Conservation (phyloP, 1,140 invertebrate genomes). For the Trichonephila inaurata region DNA sequence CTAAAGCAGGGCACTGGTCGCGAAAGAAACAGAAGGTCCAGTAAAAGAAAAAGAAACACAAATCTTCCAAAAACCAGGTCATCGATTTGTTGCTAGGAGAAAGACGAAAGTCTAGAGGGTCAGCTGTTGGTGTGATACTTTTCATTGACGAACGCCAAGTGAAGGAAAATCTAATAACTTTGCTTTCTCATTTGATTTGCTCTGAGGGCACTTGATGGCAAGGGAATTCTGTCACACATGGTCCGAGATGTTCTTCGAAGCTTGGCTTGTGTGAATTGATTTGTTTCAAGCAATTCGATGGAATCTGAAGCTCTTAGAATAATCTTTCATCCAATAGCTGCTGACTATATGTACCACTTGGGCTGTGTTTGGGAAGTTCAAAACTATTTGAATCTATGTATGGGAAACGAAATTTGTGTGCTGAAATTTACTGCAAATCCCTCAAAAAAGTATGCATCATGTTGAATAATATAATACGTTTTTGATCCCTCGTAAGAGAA, state of each 20-base stretch:
- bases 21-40: constrained; percentile 11
- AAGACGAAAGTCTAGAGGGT: background rate
- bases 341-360: no score
- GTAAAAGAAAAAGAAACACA: background rate
- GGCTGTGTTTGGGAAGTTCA: no score
- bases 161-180: constrained; percentile 14
- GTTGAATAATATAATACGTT: no score
- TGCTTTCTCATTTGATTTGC: background rate
- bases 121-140: constrained; percentile 23
- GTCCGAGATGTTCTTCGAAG: background rate
- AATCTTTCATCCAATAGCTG: no score
- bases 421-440: no score
- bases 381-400: no score
- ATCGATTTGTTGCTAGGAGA: constrained; percentile 15
- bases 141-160: constrained; percentile 10
- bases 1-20: background rate
- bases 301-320: no score
- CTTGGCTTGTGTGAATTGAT: background rate
- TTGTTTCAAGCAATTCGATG: background rate
- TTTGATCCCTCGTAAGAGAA: no score
- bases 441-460: no score
- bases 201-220: background rate
- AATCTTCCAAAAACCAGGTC: background rate
- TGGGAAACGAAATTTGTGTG: no score
- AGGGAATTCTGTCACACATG: constrained; percentile 4